Evolutionary conservation across 2,113 vertebrate species (phyloP).

Genomic region (Phainopepla nitens): DNA sequence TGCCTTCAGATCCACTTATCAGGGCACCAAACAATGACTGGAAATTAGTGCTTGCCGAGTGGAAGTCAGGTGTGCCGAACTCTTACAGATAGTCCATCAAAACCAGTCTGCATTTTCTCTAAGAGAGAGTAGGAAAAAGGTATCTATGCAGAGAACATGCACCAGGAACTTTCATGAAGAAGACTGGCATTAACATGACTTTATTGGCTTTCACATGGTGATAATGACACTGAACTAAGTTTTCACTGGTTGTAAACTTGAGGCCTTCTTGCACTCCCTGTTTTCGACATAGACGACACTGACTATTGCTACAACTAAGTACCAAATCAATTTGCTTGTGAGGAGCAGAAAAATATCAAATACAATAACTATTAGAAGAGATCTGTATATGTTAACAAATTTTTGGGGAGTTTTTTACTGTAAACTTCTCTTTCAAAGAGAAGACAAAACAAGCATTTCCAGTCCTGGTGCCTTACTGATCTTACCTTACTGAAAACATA

Average conservation of each 20-base stretch:
- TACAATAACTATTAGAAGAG: background rate
- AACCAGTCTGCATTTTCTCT: background rate
- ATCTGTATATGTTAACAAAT: background rate
- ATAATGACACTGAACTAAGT: background rate
- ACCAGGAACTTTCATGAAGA: fast-evolving
- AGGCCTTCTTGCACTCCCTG: background rate
- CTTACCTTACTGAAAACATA: background rate
- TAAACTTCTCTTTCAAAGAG: background rate
- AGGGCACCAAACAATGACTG: background rate
- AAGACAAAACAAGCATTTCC: background rate
- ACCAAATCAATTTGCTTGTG: background rate
- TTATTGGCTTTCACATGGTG: background rate
- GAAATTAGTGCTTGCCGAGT: background rate
- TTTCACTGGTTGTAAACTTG: background rate
- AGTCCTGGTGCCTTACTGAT: background rate
- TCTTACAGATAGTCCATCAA: background rate
- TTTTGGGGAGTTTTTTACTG: background rate
- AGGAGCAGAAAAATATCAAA: background rate
- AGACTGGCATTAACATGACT: background rate
- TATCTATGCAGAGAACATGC: background rate
- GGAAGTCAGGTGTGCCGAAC: background rate
- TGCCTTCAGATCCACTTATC: background rate
- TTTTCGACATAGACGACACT: background rate
- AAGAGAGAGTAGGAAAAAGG: background rate
- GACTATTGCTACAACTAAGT: background rate